Percentiles rank a stretch among this genome's conserved stretches.
Evolutionary conservation across 2,888 invertebrate species (phyloP).

Genomic region (Thereva unica): DNA sequence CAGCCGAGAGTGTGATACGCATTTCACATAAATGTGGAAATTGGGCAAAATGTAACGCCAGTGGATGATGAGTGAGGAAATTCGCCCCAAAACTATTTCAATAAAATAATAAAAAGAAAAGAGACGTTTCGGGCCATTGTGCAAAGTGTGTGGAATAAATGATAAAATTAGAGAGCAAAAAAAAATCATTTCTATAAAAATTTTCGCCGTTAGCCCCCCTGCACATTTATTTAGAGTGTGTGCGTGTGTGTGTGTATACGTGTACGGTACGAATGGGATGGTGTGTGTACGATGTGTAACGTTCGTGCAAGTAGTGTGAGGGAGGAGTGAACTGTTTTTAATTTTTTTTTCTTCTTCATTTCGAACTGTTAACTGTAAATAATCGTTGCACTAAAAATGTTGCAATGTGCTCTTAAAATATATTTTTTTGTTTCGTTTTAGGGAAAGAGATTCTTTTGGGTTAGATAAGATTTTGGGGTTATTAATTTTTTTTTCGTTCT

Average conservation of each 20-base stretch:
- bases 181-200: background rate
- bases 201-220: background rate
- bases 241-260: background rate
- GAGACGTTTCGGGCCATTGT: no score
- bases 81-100: no score
- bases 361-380: constrained; percentile 28
- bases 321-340: constrained; percentile 30
- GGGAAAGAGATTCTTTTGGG: no score
- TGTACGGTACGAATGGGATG: constrained; percentile 1
- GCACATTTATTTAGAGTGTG: background rate
- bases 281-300: constrained; percentile 5
- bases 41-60: no score
- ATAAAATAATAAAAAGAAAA: no score
- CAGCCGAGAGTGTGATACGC: no score
- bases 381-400: constrained; percentile 11
- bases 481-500: no score
- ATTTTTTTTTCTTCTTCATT: constrained; percentile 16
- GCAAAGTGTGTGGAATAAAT: no score
- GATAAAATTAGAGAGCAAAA: no score
- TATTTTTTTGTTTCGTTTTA: background rate
- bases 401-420: background rate
- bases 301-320: background rate
- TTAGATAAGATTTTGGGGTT: no score
- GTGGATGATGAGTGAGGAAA: no score
- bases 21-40: no score